Percentiles rank a stretch among this genome's conserved stretches.
Evolutionary conservation across 2,888 invertebrate species (phyloP).

Genomic region (Creontiades dilutus): DNA sequence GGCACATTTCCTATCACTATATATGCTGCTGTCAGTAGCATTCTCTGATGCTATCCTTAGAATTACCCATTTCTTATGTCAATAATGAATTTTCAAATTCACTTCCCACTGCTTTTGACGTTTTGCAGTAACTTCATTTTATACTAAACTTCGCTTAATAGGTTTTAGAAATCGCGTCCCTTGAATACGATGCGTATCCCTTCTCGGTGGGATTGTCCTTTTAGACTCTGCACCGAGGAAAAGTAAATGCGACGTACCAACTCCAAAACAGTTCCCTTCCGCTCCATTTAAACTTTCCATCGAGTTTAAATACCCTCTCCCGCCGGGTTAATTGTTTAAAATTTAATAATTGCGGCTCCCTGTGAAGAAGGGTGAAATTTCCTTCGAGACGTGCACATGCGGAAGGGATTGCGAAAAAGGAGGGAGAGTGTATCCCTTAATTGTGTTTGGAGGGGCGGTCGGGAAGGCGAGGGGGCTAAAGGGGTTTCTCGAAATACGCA

Average conservation of each 20-base stretch:
- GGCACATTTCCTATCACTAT: too few relatives aligned
- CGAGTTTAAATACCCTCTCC: constrained; percentile 11
- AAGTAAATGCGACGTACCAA: background rate
- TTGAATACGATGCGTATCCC: background rate
- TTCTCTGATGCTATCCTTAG: too few relatives aligned
- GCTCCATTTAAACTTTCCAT: constrained; percentile 41
- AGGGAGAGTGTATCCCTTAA: constrained; percentile 37
- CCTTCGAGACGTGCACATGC: background rate
- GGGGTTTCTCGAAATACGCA: too few relatives aligned
- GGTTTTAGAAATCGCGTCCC: background rate
- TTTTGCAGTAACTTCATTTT: too few relatives aligned
- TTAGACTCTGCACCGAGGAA: background rate
- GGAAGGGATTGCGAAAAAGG: background rate
- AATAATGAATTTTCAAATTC: too few relatives aligned
- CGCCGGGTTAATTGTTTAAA: constrained; percentile 39
- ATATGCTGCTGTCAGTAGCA: too few relatives aligned
- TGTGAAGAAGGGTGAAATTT: background rate
- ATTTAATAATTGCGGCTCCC: constrained; percentile 39
- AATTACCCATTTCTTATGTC: too few relatives aligned
- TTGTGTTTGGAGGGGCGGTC: constrained; percentile 2
- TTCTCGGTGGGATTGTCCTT: background rate
- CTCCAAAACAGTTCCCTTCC: background rate
- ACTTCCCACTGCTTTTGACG: too few relatives aligned
- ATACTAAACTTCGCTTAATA: background rate
- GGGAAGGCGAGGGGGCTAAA: too few relatives aligned